Base-by-base conservation (phyloP, 2,888 invertebrate species). In the Cloeon dipterum region DNA sequence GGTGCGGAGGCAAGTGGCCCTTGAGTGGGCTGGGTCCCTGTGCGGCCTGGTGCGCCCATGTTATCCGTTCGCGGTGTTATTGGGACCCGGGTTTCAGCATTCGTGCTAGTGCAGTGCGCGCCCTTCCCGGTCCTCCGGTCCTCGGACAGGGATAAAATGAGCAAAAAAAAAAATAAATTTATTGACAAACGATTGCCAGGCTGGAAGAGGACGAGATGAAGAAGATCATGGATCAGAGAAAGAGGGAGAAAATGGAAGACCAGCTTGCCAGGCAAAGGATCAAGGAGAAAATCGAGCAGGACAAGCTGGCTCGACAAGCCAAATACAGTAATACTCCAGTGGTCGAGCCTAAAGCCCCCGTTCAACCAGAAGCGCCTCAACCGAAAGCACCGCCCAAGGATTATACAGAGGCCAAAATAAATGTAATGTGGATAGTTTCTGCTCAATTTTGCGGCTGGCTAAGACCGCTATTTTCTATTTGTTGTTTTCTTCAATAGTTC, bases 171-270 rank as follows among this genome's bases (percentile, higher is more conserved):
- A n/a, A n/a, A n/a, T n/a, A n/a, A n/a, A n/a, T n/a, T n/a, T n/a
- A n/a, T n/a, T n/a, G n/a, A n/a, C n/a, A n/a, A n/a, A n/a, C 25
- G 23, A n/a, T 23, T 23, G 23, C 10, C 20, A 60, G 65, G 54
- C 56, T 74, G 37, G 75, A 75, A 45, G 77, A 88, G 46, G 63
- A 76, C 41, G 85, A 88, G 58, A 79, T 85, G 67, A 75, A 74
- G 53, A 81, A 79, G 50, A 57, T 86, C n/a, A 68, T 83, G 2
- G 91, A 91, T 45, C 77, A 79, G 50, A 68, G 85, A 36, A 74
- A 75, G 45, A 61, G 77, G 13, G 93, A 94, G 50, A 93, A 93
- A 50, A 65, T 78, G 41, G 91, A 91, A 45, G 93, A 91, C 45
- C 76, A 74, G 50, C 53, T 68, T 42, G 89, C 91, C 0, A 67